These are phyloP conservation scores for Tetramorium bicarinatum DNA, from an alignment of 2,888 invertebrate genomes.

Conservation along the genomic window DNA sequence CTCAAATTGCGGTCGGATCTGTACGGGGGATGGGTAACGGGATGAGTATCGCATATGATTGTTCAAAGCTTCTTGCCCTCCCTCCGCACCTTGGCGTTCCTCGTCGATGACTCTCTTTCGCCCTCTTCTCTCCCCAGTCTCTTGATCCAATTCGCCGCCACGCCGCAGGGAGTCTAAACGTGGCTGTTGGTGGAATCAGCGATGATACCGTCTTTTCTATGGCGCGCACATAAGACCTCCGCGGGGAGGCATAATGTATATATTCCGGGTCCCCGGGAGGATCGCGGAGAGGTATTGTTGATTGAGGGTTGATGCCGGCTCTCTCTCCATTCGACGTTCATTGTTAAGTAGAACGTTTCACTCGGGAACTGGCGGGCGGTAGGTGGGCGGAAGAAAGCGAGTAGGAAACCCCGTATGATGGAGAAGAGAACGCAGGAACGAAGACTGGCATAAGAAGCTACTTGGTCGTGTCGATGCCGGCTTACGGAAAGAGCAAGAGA, in stretches of 20 bases:
- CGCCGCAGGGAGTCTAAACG: slow-evolving; percentile 60
- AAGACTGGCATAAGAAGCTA: slow-evolving; percentile 57
- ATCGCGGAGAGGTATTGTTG: slow-evolving; percentile 74
- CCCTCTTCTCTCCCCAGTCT: not conserved
- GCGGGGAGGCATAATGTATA: slow-evolving; percentile 65
- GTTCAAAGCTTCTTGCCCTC: slow-evolving; percentile 73
- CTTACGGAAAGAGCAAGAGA: slow-evolving; percentile 47
- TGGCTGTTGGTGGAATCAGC: slow-evolving; percentile 64
- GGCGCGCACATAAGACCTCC: slow-evolving; percentile 56
- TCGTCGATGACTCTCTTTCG: slow-evolving; percentile 48
- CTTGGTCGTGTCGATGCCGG: slow-evolving; percentile 55
- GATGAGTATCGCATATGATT: slow-evolving; percentile 76
- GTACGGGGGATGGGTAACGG: slow-evolving; percentile 33
- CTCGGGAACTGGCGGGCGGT: slow-evolving; percentile 60
- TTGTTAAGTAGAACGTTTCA: slow-evolving; percentile 73
- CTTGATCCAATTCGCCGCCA: slow-evolving; percentile 46
- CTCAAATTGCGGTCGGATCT: slow-evolving; percentile 73
- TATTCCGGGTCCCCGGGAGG: slow-evolving; percentile 59
- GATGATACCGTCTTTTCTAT: slow-evolving; percentile 72
- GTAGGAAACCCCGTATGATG: slow-evolving; percentile 53
- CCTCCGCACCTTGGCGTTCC: slow-evolving; percentile 7
- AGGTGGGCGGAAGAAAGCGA: slow-evolving; percentile 52
- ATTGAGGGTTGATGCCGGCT: slow-evolving; percentile 75
- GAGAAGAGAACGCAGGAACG: slow-evolving; percentile 38
- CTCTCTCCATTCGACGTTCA: slow-evolving; percentile 70